These are phyloP conservation scores for Todiramphus saurophagus DNA, from an alignment of 2,113 vertebrate genomes.

Conservation along the genomic window DNA sequence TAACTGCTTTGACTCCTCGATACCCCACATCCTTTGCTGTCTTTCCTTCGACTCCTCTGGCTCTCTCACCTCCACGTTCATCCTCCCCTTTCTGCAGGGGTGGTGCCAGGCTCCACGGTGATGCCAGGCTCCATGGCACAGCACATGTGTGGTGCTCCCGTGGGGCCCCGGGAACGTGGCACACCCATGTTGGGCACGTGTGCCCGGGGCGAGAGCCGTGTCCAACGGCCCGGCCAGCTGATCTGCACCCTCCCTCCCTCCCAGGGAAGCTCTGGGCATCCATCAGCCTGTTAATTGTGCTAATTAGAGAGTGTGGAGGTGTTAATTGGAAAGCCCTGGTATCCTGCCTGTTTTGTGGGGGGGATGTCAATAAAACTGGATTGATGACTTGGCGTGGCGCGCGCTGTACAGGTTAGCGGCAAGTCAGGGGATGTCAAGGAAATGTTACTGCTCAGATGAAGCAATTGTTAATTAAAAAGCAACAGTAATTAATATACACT, in stretches of 20 bases:
- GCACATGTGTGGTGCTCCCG: fast-evolving
- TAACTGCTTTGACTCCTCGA: not conserved
- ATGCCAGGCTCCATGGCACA: not conserved
- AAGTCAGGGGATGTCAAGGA: conserved; percentile 69
- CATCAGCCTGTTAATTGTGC: conserved; percentile 87
- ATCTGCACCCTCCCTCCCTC: conserved; percentile 45
- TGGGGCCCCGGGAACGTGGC: not conserved
- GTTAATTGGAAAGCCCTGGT: conserved; percentile 88
- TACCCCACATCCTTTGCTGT: not conserved
- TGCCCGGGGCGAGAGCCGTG: not conserved
- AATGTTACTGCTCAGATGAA: conserved; percentile 74
- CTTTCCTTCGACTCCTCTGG: fast-evolving
- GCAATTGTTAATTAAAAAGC: conserved; percentile 80
- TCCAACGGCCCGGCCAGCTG: not conserved
- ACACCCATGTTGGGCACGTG: not conserved
- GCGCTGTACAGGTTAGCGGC: conserved; percentile 41
- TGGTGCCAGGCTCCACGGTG: fast-evolving
- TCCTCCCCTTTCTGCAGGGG: not conserved
- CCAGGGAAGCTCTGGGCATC: conserved; percentile 82
- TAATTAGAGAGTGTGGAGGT: conserved; percentile 90
- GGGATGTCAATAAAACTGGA: conserved; percentile 77
- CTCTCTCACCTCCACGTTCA: fast-evolving
- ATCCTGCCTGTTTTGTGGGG: conserved; percentile 70
- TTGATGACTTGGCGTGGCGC: conserved; percentile 72
- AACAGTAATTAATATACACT: conserved; percentile 74